Evolutionary conservation across 2,888 invertebrate genomes (phyloP), one percentile per base, ranked within the genome.

Genomic region (Nephrotoma guestfalica): DNA sequence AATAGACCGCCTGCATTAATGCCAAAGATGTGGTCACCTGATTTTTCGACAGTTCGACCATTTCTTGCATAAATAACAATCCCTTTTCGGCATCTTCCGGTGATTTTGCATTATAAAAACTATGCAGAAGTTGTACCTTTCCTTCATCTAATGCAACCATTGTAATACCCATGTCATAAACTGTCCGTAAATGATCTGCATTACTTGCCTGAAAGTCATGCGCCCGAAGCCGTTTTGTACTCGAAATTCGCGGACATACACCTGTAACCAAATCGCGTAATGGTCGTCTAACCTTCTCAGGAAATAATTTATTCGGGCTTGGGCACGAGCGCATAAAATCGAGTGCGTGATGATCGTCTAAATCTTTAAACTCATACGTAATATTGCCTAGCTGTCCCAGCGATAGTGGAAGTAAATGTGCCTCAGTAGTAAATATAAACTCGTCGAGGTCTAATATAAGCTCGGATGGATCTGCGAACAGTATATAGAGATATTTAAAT

Each of bases 141-240:
- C 99, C 99, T 91, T 99, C 98, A 15, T 95, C 94, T 90, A 97
- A 93, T 0, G 96, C 96, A 88, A 97, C 93, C 89, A 99, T 96
- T 87, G 96, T 95, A 89, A 99, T 98, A 88, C 99, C 99, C 98
- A 99, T 98, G 90, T 97, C 96, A 87, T 95, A 94, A 88, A 99
- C 94, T 88, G 97, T 94, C 90, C 94, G 95, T 88, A 98, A 92
- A 92, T 99, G 99, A 86, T 97, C 96, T 87, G 96, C 94, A 92
- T 98, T 98, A 89, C 94, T 95, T 87, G 97, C 94, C 89, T 94
- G 95, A 90, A 96, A 96, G 88, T 96, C 94, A n/a, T 94, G 90
- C 6, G 96, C 96, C 18, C 94, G 93, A 86, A 95, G 92, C 86
- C 95, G 93, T 88, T 94, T 95, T 0, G 93, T 93, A 15, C 91